These are phyloP conservation scores for Halcyon senegalensis DNA, from an alignment of 2,113 vertebrate species.

Conservation along the genomic window DNA sequence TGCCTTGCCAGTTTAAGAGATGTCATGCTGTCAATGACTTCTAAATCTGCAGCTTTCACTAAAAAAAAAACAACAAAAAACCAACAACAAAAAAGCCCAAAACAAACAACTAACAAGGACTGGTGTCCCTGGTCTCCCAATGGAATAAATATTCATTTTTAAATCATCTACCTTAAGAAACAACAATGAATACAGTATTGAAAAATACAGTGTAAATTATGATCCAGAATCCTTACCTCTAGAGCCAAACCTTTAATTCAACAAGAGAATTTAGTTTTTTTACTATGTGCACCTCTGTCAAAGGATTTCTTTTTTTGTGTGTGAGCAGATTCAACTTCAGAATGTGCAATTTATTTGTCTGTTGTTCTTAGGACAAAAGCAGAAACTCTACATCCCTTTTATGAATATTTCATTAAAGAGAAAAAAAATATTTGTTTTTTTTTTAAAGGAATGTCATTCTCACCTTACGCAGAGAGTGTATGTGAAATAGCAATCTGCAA, in stretches of 20 bases:
- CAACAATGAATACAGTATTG: background rate
- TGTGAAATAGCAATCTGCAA: background rate
- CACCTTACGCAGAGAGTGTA: background rate
- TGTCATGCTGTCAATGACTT: background rate
- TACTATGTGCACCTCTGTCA: background rate
- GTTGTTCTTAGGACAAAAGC: background rate
- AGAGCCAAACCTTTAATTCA: background rate
- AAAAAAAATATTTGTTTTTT: background rate
- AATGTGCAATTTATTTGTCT: background rate
- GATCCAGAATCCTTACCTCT: background rate
- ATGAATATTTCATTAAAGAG: background rate
- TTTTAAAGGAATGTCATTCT: background rate
- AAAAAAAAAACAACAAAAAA: background rate
- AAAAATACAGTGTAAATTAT: background rate
- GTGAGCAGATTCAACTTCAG: background rate
- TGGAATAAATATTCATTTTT: background rate
- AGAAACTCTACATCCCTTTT: background rate
- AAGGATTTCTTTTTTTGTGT: background rate
- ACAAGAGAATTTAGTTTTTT: background rate
- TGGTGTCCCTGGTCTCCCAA: accelerated
- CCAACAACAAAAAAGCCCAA: no score
- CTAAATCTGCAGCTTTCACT: background rate
- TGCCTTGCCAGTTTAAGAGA: background rate
- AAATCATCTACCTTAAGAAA: background rate
- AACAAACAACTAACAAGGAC: background rate